A percentile compares a stretch with the other conserved stretches of the same genome.
These are phyloP conservation scores for Falco concolor DNA, from an alignment of 2,797 vertebrate genomes.

Conservation along the genomic window DNA sequence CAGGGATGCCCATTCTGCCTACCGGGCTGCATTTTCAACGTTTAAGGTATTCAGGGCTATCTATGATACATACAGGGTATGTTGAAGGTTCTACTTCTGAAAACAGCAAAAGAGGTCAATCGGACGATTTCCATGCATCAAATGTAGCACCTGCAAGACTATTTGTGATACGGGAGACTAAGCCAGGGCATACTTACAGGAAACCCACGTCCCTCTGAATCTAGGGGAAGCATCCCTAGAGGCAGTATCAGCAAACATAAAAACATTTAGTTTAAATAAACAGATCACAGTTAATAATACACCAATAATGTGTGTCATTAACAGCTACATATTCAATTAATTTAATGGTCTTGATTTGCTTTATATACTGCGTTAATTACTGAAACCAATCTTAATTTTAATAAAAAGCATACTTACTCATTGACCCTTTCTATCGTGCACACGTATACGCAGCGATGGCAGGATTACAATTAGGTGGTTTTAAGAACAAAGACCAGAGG, in stretches of 20 bases:
- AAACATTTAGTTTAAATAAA: background rate
- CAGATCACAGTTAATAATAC: background rate
- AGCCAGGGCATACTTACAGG: background rate
- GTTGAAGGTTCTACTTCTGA: background rate
- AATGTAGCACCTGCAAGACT: background rate
- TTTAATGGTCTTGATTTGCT: background rate
- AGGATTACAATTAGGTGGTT: background rate
- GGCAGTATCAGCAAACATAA: background rate
- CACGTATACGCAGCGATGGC: background rate
- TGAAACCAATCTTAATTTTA: background rate
- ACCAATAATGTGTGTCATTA: background rate
- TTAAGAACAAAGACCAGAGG: background rate
- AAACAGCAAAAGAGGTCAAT: background rate
- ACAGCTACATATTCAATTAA: background rate
- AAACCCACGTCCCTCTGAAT: background rate
- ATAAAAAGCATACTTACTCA: background rate
- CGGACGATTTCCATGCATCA: background rate
- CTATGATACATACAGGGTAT: background rate
- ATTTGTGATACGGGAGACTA: background rate
- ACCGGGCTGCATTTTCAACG: background rate
- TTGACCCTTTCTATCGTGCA: background rate
- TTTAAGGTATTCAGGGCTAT: background rate
- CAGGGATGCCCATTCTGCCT: background rate
- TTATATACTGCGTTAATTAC: background rate
- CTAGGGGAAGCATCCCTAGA: background rate